phyloP scores from a whole-genome alignment of 2,797 vertebrate species.

The Serranus cabrilla region DNA sequence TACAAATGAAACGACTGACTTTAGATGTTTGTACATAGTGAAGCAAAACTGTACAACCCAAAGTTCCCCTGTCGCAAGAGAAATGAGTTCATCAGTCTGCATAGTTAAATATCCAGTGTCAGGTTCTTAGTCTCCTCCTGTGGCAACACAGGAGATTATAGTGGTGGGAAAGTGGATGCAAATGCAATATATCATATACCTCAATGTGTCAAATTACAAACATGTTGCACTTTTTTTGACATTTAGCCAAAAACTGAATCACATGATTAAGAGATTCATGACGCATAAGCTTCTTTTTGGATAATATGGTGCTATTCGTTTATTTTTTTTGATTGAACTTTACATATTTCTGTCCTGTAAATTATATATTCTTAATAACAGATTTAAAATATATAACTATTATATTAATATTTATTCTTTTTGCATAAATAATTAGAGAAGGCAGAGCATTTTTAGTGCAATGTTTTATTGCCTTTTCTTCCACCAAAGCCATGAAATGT shows the following conservation, averaged over 20 bases:
- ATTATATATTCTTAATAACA: conserved; percentile 71
- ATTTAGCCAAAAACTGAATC: conserved; percentile 64
- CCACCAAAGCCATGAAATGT: conserved; percentile 41
- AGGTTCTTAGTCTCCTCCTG: conserved; percentile 36
- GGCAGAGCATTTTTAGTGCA: conserved; percentile 40
- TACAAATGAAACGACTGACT: conserved; percentile 57
- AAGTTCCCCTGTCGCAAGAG: conserved; percentile 43
- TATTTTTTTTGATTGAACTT: conserved; percentile 42
- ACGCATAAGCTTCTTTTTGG: conserved; percentile 81
- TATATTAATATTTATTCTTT: conserved; percentile 79
- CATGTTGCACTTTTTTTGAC: conserved; percentile 83
- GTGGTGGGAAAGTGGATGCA: conserved; percentile 47
- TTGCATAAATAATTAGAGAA: conserved; percentile 41
- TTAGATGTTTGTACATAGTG: conserved; percentile 36
- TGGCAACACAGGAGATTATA: conserved; percentile 18
- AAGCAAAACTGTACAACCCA: conserved; percentile 38
- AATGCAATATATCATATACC: conserved; percentile 81
- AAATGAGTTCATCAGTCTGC: conserved; percentile 37
- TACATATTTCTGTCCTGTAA: conserved; percentile 58
- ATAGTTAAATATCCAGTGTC: conserved; percentile 6
- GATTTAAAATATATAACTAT: conserved; percentile 65
- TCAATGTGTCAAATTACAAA: conserved; percentile 80
- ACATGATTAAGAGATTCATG: conserved; percentile 53
- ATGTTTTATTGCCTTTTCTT: conserved; percentile 37
- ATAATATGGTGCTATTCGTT: conserved; percentile 78